Evolutionary conservation across 37 sponge, comb jelly and placozoan genomes (phyloP).

Genomic region (Beroe forskalii): DNA sequence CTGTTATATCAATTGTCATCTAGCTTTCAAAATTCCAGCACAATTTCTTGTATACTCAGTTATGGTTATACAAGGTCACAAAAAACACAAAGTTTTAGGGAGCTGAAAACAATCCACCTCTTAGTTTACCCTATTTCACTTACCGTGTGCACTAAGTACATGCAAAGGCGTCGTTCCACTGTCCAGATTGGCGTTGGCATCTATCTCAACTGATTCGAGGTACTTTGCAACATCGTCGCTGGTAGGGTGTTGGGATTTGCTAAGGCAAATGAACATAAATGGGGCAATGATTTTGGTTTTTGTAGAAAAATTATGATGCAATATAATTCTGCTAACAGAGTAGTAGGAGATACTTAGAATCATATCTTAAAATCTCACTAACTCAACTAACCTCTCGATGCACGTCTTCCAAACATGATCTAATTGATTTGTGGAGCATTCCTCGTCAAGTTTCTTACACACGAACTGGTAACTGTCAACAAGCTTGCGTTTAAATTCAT

Average conservation of each 20-base stretch:
- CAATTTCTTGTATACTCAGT: no score
- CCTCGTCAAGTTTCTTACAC: conserved; percentile 10
- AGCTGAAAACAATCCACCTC: neutral
- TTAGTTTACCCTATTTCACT: no score
- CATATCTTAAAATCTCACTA: neutral
- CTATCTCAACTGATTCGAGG: neutral
- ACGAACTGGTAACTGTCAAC: conserved; percentile 58
- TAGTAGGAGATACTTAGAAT: no score
- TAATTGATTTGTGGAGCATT: neutral
- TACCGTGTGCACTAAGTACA: conserved; percentile 44
- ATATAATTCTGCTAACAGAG: no score
- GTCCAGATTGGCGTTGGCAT: conserved; percentile 17
- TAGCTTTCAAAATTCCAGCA: no score
- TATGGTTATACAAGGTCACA: no score
- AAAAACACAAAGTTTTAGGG: no score
- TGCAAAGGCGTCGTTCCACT: conserved; percentile 19
- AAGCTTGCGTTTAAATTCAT: conserved; percentile 49
- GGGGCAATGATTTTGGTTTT: no score
- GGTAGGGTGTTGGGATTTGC: no score
- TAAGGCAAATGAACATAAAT: no score
- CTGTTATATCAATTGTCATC: no score
- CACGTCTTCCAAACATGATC: conserved; percentile 19
- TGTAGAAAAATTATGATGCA: no score
- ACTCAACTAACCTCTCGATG: neutral
- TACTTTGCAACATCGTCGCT: neutral